Conservation (phyloP, 2,888 invertebrate species). For the Acanthosepion pharaonis region DNA sequence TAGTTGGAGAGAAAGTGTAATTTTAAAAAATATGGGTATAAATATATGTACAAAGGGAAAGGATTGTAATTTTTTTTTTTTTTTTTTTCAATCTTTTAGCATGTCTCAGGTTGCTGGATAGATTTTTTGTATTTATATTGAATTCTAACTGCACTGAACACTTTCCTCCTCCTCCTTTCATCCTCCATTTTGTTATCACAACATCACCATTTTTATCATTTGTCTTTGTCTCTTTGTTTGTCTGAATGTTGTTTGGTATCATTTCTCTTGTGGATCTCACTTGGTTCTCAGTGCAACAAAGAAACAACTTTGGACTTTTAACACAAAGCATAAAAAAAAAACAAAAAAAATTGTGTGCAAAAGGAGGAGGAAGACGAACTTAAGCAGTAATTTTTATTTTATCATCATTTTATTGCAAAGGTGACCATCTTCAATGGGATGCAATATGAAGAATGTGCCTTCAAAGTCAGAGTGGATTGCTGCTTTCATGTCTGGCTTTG, state of each 20-base stretch:
- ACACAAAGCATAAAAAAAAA: not conserved
- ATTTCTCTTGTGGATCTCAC: not conserved
- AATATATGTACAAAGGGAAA: not conserved
- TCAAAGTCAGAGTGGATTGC: not conserved
- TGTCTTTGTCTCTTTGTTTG: not conserved
- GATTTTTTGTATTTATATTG: constrained; percentile 25
- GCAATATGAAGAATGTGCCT: constrained; percentile 21
- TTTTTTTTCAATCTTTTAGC: not conserved
- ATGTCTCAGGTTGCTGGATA: not conserved
- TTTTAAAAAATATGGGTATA: not conserved
- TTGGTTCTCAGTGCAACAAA: not conserved
- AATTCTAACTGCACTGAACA: constrained; percentile 33
- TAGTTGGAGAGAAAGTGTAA: not conserved
- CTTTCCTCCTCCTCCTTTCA: not conserved
- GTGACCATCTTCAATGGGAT: not conserved
- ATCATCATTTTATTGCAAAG: not conserved
- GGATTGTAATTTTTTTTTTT: not conserved
- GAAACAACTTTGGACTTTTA: not conserved
- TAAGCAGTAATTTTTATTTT: not conserved
- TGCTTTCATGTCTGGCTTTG: not conserved
- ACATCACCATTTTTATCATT: not conserved
- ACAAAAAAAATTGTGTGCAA: not conserved
- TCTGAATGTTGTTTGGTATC: not conserved
- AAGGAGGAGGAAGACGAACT: not conserved
- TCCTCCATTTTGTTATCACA: not conserved